phyloP scores from a whole-genome alignment of 1,140 invertebrate species.

The Polypedilum pembai region DNA sequence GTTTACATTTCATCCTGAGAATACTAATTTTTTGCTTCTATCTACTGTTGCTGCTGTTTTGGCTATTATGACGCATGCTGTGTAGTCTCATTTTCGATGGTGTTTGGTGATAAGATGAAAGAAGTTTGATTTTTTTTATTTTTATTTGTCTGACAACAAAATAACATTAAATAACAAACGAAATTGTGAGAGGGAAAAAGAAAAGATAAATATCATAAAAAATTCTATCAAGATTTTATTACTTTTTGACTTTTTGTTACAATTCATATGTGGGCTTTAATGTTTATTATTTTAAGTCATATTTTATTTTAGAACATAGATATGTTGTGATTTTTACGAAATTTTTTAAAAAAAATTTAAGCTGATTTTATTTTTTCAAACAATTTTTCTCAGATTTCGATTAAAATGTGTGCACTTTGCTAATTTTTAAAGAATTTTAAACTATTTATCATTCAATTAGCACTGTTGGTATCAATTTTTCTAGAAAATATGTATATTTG shows the following conservation, averaged over 20 bases:
- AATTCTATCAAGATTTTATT: constrained; percentile 6
- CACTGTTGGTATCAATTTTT: too few relatives aligned
- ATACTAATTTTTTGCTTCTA: constrained; percentile 12
- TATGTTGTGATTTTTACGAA: too few relatives aligned
- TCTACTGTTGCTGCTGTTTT: not conserved
- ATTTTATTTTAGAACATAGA: too few relatives aligned
- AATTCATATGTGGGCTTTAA: too few relatives aligned
- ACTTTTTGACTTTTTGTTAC: not conserved
- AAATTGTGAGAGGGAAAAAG: not conserved
- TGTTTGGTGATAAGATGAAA: constrained; percentile 5
- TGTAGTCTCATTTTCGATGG: constrained; percentile 4
- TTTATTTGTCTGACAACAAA: not conserved
- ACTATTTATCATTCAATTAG: too few relatives aligned
- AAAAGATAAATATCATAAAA: not conserved
- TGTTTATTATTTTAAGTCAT: too few relatives aligned
- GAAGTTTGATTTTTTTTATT: not conserved
- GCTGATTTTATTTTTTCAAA: too few relatives aligned
- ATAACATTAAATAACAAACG: not conserved
- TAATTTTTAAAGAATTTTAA: too few relatives aligned
- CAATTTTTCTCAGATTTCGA: too few relatives aligned
- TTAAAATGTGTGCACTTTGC: too few relatives aligned
- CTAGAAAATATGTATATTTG: too few relatives aligned
- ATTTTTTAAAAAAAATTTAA: too few relatives aligned
- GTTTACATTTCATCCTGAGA: constrained; percentile 11
- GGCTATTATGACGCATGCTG: not conserved